Conservation (phyloP, 2,888 invertebrate species). For the Caenorhabditis panamensis region DNA sequence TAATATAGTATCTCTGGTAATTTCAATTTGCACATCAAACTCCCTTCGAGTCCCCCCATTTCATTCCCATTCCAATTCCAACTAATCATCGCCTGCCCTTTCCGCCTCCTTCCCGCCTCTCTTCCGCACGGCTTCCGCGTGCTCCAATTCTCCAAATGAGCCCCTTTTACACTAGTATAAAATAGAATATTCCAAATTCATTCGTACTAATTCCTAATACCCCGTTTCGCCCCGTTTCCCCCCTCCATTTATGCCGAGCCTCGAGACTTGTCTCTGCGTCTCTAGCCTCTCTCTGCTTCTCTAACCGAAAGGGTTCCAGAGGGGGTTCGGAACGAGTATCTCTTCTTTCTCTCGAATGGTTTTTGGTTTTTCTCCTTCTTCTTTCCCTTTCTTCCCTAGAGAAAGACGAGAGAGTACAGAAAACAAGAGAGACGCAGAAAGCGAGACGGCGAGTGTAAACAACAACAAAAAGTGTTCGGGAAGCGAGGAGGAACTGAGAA, state of each 20-base stretch:
- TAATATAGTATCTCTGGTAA: too few relatives aligned
- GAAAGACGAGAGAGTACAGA: neutral
- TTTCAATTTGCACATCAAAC: too few relatives aligned
- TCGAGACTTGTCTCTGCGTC: neutral
- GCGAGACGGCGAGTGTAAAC: neutral
- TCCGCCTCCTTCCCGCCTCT: neutral
- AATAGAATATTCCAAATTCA: too few relatives aligned
- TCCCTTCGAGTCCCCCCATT: too few relatives aligned
- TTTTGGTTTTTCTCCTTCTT: neutral
- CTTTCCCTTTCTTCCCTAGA: too few relatives aligned
- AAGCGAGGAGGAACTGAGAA: neutral
- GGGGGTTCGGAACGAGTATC: neutral
- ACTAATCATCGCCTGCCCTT: neutral
- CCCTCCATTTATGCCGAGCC: neutral
- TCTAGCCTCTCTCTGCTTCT: too few relatives aligned
- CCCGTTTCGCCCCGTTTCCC: too few relatives aligned
- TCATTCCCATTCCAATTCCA: too few relatives aligned
- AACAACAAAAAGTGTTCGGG: slow-evolving; percentile 1
- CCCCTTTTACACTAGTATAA: too few relatives aligned
- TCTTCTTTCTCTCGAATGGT: neutral
- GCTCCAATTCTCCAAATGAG: neutral
- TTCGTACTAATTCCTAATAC: too few relatives aligned
- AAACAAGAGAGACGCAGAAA: neutral
- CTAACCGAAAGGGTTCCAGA: neutral
- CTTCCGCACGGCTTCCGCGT: neutral